Evolutionary conservation across 2,888 invertebrate species (phyloP), one percentile per base, ranked within the genome.

Genomic region (Adelphocoris suturalis): DNA sequence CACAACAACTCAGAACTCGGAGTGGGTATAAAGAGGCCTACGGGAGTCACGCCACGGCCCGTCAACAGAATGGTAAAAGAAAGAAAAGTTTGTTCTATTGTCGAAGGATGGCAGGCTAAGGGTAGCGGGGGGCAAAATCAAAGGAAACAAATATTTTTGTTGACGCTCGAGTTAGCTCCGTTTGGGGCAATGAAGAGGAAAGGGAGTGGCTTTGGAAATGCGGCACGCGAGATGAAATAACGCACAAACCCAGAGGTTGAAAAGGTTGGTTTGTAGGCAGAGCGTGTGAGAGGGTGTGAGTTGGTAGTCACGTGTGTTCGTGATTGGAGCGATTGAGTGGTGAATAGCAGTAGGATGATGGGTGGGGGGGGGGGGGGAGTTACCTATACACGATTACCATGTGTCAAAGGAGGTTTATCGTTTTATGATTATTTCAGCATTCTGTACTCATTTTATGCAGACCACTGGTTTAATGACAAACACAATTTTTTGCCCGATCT

Each of bases 151-250:
- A 23, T 68, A 68, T 68, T 23, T 23, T 68, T 11, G 68, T 68
- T 68, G 23, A 68, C 11, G 68, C 68, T 23, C 68, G 27, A 23
- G 68, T 23, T 37, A 27, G 68, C 61, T 61, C 61, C 52, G 52
- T 4, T 37, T 37, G 37, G 37, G 37, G 37, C 37, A 7, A 37
- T 37, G 37, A 37, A 7, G 52, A 11, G 16, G 52, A 11, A 61
- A 19, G 61, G 61, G 9, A n/a, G 11, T 14, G n/a, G n/a, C 57
- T 57, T 57, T n/a, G 68, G 68, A 7, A 23, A 23, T 68, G 68
- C 68, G 68, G 68, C 68, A 68, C 68, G 68, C 68, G 68, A 68
- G 68, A 68, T 68, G 68, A 68, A 68, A 68, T 68, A 68, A 68
- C 61, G 61, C n/a, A 14, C 61, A 61, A 61, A 68, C 23, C 12